These are phyloP conservation scores for Gymnothorax javanicus DNA, from an alignment of 2,797 vertebrate genomes.

Conservation along the genomic window DNA sequence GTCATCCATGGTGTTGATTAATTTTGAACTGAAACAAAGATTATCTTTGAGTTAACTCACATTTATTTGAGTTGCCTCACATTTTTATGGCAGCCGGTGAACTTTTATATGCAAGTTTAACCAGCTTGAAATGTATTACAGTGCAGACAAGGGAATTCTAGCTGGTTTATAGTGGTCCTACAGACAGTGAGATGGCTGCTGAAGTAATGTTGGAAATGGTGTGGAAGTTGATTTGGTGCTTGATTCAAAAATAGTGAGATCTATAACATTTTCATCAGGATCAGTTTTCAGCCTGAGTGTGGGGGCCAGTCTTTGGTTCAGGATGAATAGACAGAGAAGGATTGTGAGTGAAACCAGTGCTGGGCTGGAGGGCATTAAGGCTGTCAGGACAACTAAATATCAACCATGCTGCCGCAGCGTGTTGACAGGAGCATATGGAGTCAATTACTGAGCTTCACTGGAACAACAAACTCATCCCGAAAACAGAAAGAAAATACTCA, in stretches of 20 bases:
- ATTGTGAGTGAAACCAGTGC: too few species aligned
- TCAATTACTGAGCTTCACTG: neutral
- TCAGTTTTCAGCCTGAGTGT: neutral
- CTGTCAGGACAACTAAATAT: slow-evolving; percentile 3
- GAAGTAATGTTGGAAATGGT: neutral
- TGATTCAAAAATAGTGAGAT: neutral
- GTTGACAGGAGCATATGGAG: slow-evolving; percentile 11
- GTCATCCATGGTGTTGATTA: too few species aligned
- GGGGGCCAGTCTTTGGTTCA: neutral
- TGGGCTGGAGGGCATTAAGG: neutral
- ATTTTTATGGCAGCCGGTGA: too few species aligned
- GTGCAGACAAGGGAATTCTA: neutral
- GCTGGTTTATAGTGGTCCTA: neutral
- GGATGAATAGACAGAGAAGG: neutral
- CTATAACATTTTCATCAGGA: neutral
- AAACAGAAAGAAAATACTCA: neutral
- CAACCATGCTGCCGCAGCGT: neutral
- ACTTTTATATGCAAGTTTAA: too few species aligned
- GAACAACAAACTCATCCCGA: neutral
- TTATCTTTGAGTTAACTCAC: too few species aligned
- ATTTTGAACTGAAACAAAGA: too few species aligned
- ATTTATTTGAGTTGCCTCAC: too few species aligned
- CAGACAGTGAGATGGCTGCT: neutral
- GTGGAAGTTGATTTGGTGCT: neutral
- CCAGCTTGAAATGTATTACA: too few species aligned